A percentile compares a stretch with the other conserved stretches of the same genome.
phyloP scores from a whole-genome alignment of 2,888 invertebrate genomes.

The Podotricha telesiphe region DNA sequence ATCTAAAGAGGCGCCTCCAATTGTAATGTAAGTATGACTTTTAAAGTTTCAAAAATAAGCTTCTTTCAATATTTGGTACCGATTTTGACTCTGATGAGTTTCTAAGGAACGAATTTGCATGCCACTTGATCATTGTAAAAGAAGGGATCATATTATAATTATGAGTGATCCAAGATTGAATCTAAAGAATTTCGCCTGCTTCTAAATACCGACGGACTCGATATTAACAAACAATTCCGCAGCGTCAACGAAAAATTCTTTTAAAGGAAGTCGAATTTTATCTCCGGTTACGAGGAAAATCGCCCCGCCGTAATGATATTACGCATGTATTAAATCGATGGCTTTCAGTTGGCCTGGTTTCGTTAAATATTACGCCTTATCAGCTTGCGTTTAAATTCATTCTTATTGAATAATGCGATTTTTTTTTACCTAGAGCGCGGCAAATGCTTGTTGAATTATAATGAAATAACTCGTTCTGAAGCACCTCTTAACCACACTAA shows the following conservation, averaged over 20 bases:
- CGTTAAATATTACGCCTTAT: conserved; percentile 49
- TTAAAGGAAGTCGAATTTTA: conserved; percentile 39
- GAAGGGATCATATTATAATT: conserved; percentile 4
- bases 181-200: conserved; percentile 13
- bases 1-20: not conserved
- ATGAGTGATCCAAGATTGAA: conserved; percentile 6
- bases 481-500: not conserved
- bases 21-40: not conserved
- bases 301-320: conserved; percentile 65
- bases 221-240: conserved; percentile 40
- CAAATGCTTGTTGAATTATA: conserved; percentile 29
- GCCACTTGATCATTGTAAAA: not conserved
- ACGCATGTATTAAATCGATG: conserved; percentile 72
- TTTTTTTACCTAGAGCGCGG: conserved; percentile 24
- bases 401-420: conserved; percentile 40
- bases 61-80: not conserved
- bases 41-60: not conserved
- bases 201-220: conserved; percentile 28
- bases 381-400: conserved; percentile 42
- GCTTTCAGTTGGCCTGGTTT: conserved; percentile 64
- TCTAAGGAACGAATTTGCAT: not conserved
- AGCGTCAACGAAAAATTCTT: conserved; percentile 39
- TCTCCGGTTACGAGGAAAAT: conserved; percentile 41
- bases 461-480: conserved; percentile 16
- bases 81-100: not conserved